Base-by-base conservation (phyloP, 2,113 vertebrate species). In the Antechinus stuartii region DNA sequence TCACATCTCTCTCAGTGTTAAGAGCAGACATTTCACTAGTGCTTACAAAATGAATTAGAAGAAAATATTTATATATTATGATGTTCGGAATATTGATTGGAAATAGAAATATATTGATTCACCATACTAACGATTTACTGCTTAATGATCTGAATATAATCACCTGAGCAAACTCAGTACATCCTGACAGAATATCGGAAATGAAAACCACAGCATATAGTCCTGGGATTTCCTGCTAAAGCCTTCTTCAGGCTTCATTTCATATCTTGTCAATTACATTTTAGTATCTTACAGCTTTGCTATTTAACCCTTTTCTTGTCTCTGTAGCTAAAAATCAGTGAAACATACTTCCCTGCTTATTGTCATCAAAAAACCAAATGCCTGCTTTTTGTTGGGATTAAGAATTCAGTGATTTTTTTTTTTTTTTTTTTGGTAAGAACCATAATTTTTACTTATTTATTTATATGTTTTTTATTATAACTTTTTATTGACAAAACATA, bases 121-220 rank as follows among this genome's bases (percentile, higher is more conserved):
- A 47, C 16, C 93, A 9, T 92, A 4, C 30, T 54, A 24, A 61
- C 95, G 76, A 91, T 42, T 90, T 68, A 47, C 56, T 46, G 27
- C 92, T 89, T 46, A 89, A 52, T 93, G 90, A 90, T 27, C 94
- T 89, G 46, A 52, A 91, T 27, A 25, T 42, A 94, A 54, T 68
- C 26, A 3, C 90, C 35, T 6, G 42, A 91, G 92, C 52, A 95
- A 54, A 91, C 91, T 35, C 89, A 25, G 89, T 90, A 27, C 46
- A 19, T 90, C 52, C 26, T 91, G 93, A 91, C 27, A 61, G 53
- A 26, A 54, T 9, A 0, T 54, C 94, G 2, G 2, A 93, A 92
- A 49, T 27, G 54, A 68, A 53, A 92, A 55, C 55, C 27, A 7
- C 3, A 25, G 2, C 52, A 11, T 56, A 35, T 6, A 27, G 0